phyloP scores from a whole-genome alignment of 2,888 invertebrate species.

The Cryptops parisi region DNA sequence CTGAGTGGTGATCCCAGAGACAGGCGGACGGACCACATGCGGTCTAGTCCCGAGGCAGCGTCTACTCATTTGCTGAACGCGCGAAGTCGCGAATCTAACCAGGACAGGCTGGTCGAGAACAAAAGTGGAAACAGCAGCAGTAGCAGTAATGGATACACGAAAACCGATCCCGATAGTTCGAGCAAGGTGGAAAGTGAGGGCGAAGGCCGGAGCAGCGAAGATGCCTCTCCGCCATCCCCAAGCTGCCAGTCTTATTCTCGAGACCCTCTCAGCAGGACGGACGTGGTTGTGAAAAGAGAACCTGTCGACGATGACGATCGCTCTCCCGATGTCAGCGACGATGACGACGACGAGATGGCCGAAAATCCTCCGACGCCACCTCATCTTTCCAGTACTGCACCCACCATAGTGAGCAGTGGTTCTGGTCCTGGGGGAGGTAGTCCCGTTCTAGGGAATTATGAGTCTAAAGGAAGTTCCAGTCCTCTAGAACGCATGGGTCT shows the following conservation, averaged over 20 bases:
- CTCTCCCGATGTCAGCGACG: slow-evolving; percentile 7
- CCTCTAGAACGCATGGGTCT: slow-evolving; percentile 4
- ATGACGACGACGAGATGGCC: not conserved
- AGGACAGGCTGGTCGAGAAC: slow-evolving; percentile 14
- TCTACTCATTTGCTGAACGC: not conserved
- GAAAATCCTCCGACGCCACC: not conserved
- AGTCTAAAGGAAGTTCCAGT: not conserved
- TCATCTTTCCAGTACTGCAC: not conserved
- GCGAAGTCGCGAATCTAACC: slow-evolving; percentile 11
- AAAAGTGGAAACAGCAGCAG: slow-evolving; percentile 26
- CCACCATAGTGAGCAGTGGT: slow-evolving; percentile 39
- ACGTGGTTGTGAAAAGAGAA: slow-evolving; percentile 8
- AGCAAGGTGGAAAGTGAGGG: slow-evolving; percentile 23
- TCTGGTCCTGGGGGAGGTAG: slow-evolving; percentile 50
- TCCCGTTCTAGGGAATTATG: not conserved
- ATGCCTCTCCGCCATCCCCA: not conserved
- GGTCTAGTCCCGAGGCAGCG: not conserved
- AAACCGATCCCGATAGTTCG: slow-evolving; percentile 28
- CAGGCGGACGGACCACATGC: slow-evolving; percentile 1
- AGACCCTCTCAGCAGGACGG: slow-evolving; percentile 20
- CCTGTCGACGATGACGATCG: slow-evolving; percentile 18
- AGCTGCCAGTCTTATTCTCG: not conserved
- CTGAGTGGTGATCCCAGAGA: slow-evolving; percentile 11
- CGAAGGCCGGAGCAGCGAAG: slow-evolving; percentile 12
- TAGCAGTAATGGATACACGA: slow-evolving; percentile 35